These are phyloP conservation scores for Lasioglossum vierecki DNA, from an alignment of 2,888 invertebrate genomes.

Conservation along the genomic window DNA sequence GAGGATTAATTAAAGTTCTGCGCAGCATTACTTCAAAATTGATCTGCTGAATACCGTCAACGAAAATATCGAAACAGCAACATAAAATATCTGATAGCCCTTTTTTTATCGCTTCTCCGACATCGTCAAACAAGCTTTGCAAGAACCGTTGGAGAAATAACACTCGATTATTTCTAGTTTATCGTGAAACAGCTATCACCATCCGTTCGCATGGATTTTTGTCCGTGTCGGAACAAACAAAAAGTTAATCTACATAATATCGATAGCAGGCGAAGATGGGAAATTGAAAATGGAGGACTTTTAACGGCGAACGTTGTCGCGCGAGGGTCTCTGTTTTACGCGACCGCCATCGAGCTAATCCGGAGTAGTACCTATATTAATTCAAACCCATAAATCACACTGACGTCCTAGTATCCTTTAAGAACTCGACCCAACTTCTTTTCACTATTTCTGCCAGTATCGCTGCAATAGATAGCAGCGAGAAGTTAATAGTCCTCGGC, in stretches of 20 bases:
- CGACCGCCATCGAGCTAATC: conserved; percentile 17
- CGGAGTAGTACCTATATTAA: conserved; percentile 24
- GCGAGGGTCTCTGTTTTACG: background rate
- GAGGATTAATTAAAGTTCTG: conserved; percentile 25
- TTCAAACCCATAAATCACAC: conserved; percentile 42
- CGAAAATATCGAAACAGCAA: background rate
- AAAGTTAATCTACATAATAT: conserved; percentile 12
- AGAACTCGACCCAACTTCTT: background rate
- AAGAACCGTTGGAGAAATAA: background rate
- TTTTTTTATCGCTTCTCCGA: background rate
- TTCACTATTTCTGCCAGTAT: background rate
- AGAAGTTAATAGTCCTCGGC: background rate
- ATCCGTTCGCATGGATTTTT: background rate
- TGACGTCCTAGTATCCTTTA: conserved; percentile 12
- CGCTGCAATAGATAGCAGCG: background rate
- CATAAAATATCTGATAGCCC: background rate
- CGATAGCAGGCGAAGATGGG: background rate
- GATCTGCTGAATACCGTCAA: background rate
- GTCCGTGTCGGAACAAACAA: background rate
- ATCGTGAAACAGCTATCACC: background rate
- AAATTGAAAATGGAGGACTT: background rate
- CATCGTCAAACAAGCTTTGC: background rate
- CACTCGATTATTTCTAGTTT: background rate
- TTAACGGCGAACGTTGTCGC: background rate
- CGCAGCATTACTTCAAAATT: background rate